phyloP scores from a whole-genome alignment of 2,797 vertebrate species.

The Atherinosoma microstoma region DNA sequence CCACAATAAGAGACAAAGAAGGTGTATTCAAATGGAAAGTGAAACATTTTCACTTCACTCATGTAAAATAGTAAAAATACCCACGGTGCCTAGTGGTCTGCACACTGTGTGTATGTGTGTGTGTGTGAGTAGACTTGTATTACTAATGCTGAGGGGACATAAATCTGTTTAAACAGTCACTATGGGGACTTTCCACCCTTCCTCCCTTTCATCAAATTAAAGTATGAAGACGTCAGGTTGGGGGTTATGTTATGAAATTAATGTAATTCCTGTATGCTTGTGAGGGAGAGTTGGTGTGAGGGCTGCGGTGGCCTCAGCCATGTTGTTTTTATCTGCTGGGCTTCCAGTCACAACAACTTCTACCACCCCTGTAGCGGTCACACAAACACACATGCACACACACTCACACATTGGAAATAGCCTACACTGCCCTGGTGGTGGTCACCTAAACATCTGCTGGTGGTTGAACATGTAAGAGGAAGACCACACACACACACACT shows the following conservation, averaged over 20 bases:
- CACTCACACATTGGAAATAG: slow-evolving; percentile 54
- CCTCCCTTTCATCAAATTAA: background rate
- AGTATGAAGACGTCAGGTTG: background rate
- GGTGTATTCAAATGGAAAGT: slow-evolving; percentile 8
- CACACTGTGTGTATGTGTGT: background rate
- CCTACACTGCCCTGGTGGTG: slow-evolving; percentile 56
- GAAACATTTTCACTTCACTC: background rate
- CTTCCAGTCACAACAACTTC: slow-evolving; percentile 67
- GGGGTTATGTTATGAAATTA: background rate
- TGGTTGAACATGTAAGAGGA: slow-evolving; percentile 52
- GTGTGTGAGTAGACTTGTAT: slow-evolving; percentile 3
- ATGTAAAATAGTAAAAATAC: slow-evolving; percentile 34
- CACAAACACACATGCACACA: slow-evolving; percentile 37
- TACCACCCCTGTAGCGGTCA: slow-evolving; percentile 55
- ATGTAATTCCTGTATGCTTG: background rate
- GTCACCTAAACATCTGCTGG: slow-evolving; percentile 74
- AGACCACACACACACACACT: slow-evolving; percentile 74
- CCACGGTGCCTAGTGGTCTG: slow-evolving; percentile 51
- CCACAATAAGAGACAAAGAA: slow-evolving; percentile 13
- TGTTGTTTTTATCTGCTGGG: slow-evolving; percentile 57
- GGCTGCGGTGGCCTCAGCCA: slow-evolving; percentile 46
- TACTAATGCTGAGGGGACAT: slow-evolving; percentile 5
- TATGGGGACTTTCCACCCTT: background rate
- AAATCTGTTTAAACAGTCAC: background rate
- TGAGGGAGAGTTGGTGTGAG: slow-evolving; percentile 13